A percentile compares a stretch with the other conserved stretches of the same genome.
These are phyloP conservation scores for Pionites leucogaster DNA, from an alignment of 2,113 vertebrate genomes.

Conservation along the genomic window DNA sequence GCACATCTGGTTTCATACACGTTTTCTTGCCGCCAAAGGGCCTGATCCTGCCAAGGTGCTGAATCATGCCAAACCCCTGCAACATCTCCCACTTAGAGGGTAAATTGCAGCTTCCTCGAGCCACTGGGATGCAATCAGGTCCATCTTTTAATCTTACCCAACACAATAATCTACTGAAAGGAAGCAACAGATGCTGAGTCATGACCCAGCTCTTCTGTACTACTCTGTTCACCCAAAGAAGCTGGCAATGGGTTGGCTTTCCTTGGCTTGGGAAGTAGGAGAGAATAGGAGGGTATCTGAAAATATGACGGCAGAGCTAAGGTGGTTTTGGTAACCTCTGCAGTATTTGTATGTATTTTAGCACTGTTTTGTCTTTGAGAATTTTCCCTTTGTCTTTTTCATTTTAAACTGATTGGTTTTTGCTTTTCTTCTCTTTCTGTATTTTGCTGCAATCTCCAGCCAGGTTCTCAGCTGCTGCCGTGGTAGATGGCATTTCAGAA, in stretches of 20 bases:
- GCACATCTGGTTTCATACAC: rapidly evolving
- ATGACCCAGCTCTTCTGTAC: neutral
- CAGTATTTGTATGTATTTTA: neutral
- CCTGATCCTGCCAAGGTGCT: neutral
- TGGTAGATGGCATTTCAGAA: neutral
- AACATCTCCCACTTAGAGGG: rapidly evolving
- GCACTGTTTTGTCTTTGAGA: neutral
- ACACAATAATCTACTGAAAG: rapidly evolving
- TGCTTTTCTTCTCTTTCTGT: neutral
- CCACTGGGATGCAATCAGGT: neutral
- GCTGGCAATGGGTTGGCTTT: neutral
- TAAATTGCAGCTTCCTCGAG: neutral
- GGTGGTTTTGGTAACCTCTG: neutral
- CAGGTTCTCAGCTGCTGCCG: neutral
- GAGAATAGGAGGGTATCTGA: neutral
- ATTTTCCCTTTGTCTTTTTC: neutral
- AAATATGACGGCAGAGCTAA: neutral
- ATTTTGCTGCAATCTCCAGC: neutral
- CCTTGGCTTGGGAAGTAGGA: neutral
- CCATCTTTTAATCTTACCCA: rapidly evolving
- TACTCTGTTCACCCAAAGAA: neutral
- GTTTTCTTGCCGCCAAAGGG: neutral
- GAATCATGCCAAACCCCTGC: neutral
- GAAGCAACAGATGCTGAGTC: constrained; percentile 41
- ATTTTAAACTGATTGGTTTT: neutral